Base-by-base conservation (phyloP, 2,113 vertebrate species). In the Salvelinus fontinalis region DNA sequence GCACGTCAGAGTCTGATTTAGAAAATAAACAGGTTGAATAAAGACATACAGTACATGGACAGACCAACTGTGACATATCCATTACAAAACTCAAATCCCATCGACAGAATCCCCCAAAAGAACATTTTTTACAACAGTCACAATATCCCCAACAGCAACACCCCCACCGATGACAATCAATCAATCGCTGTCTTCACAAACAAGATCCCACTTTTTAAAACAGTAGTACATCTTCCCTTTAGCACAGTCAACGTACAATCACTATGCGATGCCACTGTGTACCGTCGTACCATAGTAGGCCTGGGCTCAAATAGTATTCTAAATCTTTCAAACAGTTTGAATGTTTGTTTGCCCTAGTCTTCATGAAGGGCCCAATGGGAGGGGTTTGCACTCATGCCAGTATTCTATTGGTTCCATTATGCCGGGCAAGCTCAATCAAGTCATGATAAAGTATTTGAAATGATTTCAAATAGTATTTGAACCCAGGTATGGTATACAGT, bases 131-230 rank as follows among this genome's bases (percentile, higher is more conserved):
- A 62, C 80, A 68, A 39, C 84, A 24, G 29, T 44, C 79, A 84
- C 81, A 81, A 75, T 57, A 82, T 59, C 75, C 80, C 64, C 69
- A 86, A 20, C 27, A 57, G 78, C 59, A 78, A 78, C 69, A 83
- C 74, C 73, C 60, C 75, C 39, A 44, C 34, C 34, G 74, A 79
- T 59, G 29, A 84, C 78, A 69, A 39, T 75, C 65, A 54, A 18
- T 54, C 51, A 54, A 18, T 54, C 68, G 49, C 20, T 48, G 54
- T 31, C 24, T 31, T 71, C 20, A 67, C 16, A 49, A 29, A 1
- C 48, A 72, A 68, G 22, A 39, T 18, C n/a, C n/a, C 8, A 62
- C 59, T 22, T 62, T 22, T 14, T 16, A 62, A 62, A 67, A 34
- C 66, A 34, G 29, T 34, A 67, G 6, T 31, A 14, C 20, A 27